These are phyloP conservation scores for Anguilla rostrata DNA, from an alignment of 2,113 vertebrate species.

Conservation along the genomic window DNA sequence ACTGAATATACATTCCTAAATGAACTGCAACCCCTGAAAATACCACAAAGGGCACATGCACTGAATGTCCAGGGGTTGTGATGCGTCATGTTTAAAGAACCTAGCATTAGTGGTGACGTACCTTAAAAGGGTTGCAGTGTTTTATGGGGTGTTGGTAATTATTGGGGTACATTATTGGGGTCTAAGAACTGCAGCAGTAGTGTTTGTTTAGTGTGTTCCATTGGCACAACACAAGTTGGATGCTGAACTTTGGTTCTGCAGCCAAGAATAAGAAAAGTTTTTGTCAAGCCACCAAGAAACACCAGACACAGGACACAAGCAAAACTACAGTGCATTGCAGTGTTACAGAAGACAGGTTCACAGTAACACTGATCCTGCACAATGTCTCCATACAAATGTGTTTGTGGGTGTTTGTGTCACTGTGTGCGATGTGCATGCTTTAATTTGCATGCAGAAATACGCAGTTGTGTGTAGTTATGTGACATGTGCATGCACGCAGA, in stretches of 20 bases:
- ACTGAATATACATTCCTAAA: neutral
- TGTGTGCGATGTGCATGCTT: neutral
- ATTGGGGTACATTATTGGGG: too few species aligned
- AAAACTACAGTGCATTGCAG: neutral
- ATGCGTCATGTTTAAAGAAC: too few species aligned
- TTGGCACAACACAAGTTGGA: neutral
- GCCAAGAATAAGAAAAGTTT: neutral
- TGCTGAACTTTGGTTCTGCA: neutral
- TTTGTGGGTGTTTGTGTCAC: neutral
- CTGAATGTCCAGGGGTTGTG: too few species aligned
- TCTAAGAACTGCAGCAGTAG: neutral
- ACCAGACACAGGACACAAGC: neutral
- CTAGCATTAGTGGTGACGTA: too few species aligned
- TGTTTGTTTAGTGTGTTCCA: neutral
- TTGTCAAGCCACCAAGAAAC: neutral
- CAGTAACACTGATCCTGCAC: too few species aligned
- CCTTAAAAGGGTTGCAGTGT: too few species aligned
- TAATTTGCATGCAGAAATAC: neutral
- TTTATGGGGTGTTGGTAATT: too few species aligned
- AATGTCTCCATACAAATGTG: neutral
- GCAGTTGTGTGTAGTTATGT: neutral
- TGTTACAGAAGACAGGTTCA: constrained; percentile 3
- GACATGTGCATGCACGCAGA: too few species aligned
- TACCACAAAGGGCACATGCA: neutral
- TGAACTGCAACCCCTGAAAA: neutral